A percentile compares a stretch with the other conserved stretches of the same genome.
Evolutionary conservation across 2,888 invertebrate genomes (phyloP).

Genomic region (Dicyrtoma fusca): DNA sequence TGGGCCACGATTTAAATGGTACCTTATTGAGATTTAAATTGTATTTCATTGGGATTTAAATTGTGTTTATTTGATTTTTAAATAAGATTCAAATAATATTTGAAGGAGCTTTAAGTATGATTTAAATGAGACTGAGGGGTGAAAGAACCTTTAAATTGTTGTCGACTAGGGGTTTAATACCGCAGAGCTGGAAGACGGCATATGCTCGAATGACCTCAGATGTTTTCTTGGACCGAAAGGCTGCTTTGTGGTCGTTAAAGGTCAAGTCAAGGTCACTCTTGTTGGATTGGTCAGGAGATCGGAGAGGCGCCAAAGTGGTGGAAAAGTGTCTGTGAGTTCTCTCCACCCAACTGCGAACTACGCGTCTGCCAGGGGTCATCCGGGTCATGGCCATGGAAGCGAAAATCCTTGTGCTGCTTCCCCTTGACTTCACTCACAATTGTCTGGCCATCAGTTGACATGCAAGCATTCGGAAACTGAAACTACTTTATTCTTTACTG

Average conservation of each 20-base stretch:
- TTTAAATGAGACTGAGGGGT: no score
- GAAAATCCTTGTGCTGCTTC: no score
- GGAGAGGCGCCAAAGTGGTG: slow-evolving; percentile 3
- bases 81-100: no score
- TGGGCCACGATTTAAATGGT: no score
- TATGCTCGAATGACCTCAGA: slow-evolving; percentile 87
- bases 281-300: not conserved
- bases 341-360: not conserved
- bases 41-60: no score
- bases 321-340: not conserved
- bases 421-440: no score
- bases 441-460: no score
- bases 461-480: no score
- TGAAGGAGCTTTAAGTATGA: no score
- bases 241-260: slow-evolving; percentile 86
- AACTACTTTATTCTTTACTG: no score
- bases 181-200: slow-evolving; percentile 89
- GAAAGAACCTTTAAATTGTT: slow-evolving; percentile 94
- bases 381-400: slow-evolving; percentile 16
- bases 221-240: slow-evolving; percentile 95
- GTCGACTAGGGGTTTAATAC: slow-evolving; percentile 82
- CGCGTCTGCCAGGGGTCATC: not conserved
- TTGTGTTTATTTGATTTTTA: no score
- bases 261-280: slow-evolving; percentile 78
- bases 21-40: no score